phyloP scores from a whole-genome alignment of 2,888 invertebrate species.

The Didymodactylos carnosus region DNA sequence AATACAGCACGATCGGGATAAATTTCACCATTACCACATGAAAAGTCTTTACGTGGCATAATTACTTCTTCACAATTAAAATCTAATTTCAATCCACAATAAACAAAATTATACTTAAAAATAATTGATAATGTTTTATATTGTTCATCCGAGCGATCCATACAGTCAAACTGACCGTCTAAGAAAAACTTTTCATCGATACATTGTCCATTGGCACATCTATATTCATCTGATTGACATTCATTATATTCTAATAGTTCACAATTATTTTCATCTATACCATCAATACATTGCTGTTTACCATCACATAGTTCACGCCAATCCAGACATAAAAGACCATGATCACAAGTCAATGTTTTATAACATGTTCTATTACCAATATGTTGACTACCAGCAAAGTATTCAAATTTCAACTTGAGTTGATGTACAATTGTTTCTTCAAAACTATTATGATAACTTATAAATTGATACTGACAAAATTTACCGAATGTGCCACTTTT shows the following conservation, averaged over 20 bases:
- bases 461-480: background rate
- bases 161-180: background rate
- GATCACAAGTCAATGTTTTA: background rate
- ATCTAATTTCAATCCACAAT: background rate
- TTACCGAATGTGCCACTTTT: background rate
- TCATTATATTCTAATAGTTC: background rate
- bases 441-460: background rate
- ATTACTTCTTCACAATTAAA: background rate
- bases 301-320: background rate
- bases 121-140: no score
- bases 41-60: background rate
- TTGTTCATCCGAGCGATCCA: background rate
- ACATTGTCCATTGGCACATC: background rate
- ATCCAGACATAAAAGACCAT: background rate
- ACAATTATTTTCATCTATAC: background rate
- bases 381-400: background rate
- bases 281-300: background rate
- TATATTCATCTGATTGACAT: background rate
- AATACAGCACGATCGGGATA: background rate
- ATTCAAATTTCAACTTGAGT: background rate
- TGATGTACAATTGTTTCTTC: background rate
- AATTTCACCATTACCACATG: background rate
- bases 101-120: background rate
- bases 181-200: background rate
- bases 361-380: background rate